These are phyloP conservation scores for Notodonta dromedarius DNA, from an alignment of 2,888 invertebrate species.

Conservation along the genomic window DNA sequence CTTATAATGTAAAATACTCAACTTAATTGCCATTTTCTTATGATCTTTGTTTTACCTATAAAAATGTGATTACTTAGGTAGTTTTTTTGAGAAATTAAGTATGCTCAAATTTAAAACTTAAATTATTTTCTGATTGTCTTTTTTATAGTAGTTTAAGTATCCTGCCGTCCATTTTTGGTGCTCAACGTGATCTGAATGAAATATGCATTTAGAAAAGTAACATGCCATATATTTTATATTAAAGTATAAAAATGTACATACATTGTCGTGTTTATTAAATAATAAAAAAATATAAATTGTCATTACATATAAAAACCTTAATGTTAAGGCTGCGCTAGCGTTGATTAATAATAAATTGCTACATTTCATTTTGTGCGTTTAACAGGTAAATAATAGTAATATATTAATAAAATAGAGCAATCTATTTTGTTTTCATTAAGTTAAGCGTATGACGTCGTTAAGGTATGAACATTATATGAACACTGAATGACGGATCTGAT, in stretches of 20 bases:
- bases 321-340: conserved; percentile 39
- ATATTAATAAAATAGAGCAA: conserved; percentile 60
- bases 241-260: conserved; percentile 66
- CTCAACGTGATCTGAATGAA: conserved; percentile 53
- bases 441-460: conserved; percentile 50
- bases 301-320: conserved; percentile 37
- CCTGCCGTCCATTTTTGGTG: conserved; percentile 46
- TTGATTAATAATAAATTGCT: conserved; percentile 62
- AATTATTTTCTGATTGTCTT: no score
- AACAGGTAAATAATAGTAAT: conserved; percentile 41
- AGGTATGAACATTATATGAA: conserved; percentile 8
- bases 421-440: conserved; percentile 49
- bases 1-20: no score
- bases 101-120: no score
- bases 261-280: conserved; percentile 65
- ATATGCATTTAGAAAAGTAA: conserved; percentile 71
- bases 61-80: no score
- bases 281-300: conserved; percentile 53
- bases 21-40: no score
- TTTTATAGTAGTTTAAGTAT: conserved; percentile 19
- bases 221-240: conserved; percentile 82
- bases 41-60: no score
- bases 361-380: conserved; percentile 65
- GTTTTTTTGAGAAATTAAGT: no score
- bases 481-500: no score